Evolutionary conservation across 2,113 vertebrate species (phyloP).

Genomic region (Tonatia bakeri): DNA sequence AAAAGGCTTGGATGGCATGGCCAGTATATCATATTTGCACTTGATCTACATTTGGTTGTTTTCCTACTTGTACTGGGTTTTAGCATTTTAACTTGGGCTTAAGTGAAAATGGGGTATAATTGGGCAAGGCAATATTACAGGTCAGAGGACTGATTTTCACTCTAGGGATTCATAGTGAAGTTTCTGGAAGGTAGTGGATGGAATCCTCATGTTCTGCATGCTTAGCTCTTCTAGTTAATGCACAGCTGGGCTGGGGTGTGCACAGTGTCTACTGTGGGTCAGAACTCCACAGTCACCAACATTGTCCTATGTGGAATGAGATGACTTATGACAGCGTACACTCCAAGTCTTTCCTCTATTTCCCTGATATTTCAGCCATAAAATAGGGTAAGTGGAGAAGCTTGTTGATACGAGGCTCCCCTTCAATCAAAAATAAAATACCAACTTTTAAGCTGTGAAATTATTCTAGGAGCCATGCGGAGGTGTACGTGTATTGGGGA

Average conservation of each 20-base stretch:
- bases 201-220: not conserved
- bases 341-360: not conserved
- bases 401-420: not conserved
- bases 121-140: not conserved
- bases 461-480: not conserved
- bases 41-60: not conserved
- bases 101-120: not conserved
- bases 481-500: fast-evolving
- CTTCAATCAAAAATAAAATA: not conserved
- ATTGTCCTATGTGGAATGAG: not conserved
- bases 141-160: not conserved
- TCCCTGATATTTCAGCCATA: not conserved
- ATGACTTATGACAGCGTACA: not conserved
- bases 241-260: not conserved
- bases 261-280: not conserved
- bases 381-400: not conserved
- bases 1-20: not conserved
- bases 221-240: not conserved
- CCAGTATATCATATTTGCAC: not conserved
- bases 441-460: not conserved
- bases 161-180: not conserved
- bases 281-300: not conserved
- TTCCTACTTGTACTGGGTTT: not conserved
- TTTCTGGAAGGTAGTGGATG: not conserved
- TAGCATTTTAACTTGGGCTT: not conserved